Conservation (phyloP, 1,140 invertebrate genomes). For the Trachelipus rathkii region DNA sequence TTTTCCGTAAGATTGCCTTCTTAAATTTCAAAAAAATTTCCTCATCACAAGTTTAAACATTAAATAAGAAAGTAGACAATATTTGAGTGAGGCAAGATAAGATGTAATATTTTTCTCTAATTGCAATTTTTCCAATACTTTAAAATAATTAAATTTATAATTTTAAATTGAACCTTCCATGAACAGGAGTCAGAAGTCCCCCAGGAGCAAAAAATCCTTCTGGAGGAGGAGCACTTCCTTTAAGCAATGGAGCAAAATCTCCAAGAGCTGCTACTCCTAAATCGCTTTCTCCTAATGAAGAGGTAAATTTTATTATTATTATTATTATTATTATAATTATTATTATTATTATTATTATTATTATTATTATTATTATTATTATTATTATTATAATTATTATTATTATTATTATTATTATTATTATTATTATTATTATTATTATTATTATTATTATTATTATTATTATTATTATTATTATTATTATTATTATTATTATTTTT, state of each 20-base stretch:
- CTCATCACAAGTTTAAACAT: no score
- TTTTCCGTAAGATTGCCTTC: no score
- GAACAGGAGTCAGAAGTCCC: neutral
- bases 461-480: neutral
- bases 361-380: neutral
- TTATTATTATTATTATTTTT: neutral
- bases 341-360: neutral
- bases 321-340: neutral
- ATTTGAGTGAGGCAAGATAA: no score
- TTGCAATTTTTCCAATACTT: no score
- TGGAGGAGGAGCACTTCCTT: neutral
- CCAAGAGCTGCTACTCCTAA: neutral
- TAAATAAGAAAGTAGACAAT: no score
- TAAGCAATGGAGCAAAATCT: neutral
- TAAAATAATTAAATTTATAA: no score
- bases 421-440: neutral
- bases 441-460: neutral
- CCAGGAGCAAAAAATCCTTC: neutral
- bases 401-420: neutral
- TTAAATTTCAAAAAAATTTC: no score
- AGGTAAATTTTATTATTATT: neutral
- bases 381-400: constrained; percentile 6
- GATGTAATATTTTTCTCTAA: no score
- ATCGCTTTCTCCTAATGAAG: neutral
- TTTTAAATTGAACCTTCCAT: no score